These are phyloP conservation scores for Octopus bimaculoides DNA, from an alignment of 1,140 invertebrate genomes.

Conservation along the genomic window DNA sequence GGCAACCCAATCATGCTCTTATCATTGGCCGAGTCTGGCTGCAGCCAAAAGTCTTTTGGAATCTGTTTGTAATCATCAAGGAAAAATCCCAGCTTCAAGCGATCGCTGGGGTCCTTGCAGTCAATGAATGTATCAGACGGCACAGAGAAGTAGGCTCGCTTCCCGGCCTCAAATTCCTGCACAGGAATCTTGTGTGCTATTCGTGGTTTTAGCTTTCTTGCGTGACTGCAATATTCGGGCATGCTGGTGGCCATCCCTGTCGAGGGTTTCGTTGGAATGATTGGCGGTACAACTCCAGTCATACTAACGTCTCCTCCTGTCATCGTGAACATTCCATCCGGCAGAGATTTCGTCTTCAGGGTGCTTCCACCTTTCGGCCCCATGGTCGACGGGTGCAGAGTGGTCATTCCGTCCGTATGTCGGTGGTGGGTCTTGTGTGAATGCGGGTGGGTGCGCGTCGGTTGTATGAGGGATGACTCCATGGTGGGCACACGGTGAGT, in stretches of 20 bases:
- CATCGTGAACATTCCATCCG: background rate
- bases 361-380: background rate
- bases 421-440: slow-evolving; percentile 18
- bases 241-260: background rate
- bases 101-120: slow-evolving; percentile 75
- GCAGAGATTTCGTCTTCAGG: slow-evolving; percentile 14
- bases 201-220: slow-evolving; percentile 17
- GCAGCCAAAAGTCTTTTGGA: slow-evolving; percentile 31
- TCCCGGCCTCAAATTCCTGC: slow-evolving; percentile 69
- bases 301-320: background rate
- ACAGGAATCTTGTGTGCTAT: slow-evolving; percentile 26
- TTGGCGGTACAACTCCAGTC: slow-evolving; percentile 5
- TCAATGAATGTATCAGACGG: slow-evolving; percentile 85
- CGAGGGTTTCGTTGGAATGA: slow-evolving; percentile 14
- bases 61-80: slow-evolving; percentile 58
- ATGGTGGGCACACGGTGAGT: slow-evolving; percentile 26
- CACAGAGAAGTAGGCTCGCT: slow-evolving; percentile 72
- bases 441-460: slow-evolving; percentile 22
- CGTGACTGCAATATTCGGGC: slow-evolving; percentile 18
- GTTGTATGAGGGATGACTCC: background rate
- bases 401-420: slow-evolving; percentile 16
- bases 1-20: slow-evolving; percentile 63
- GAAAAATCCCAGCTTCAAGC: slow-evolving; percentile 74
- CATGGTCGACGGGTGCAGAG: slow-evolving; percentile 11
- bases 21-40: slow-evolving; percentile 26